phyloP scores from a whole-genome alignment of 2,888 invertebrate species.

The Geotrupes spiniger region DNA sequence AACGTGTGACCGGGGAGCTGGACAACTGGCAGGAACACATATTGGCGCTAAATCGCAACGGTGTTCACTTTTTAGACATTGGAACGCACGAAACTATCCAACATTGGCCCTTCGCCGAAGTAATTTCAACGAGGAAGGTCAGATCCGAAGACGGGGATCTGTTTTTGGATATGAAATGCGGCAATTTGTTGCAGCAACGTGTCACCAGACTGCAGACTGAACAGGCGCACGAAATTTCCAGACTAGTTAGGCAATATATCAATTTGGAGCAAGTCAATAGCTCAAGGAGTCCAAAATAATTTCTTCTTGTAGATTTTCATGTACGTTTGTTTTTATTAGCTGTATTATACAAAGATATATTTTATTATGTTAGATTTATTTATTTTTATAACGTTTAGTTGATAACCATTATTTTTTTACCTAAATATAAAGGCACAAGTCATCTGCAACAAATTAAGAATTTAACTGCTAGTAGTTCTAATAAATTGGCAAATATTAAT shows the following conservation, averaged over 20 bases:
- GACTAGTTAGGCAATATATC: slow-evolving; percentile 95
- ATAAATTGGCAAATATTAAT: no score
- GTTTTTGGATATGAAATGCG: slow-evolving; percentile 95
- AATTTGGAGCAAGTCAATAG: slow-evolving; percentile 72
- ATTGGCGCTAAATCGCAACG: slow-evolving; percentile 88
- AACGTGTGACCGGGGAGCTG: slow-evolving; percentile 70
- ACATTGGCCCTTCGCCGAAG: slow-evolving; percentile 92
- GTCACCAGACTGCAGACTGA: slow-evolving; percentile 95
- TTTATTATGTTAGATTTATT: slow-evolving; percentile 2
- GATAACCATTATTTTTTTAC: no score
- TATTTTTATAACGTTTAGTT: slow-evolving; percentile 1
- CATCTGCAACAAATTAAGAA: no score
- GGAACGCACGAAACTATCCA: slow-evolving; percentile 90
- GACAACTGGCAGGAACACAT: slow-evolving; percentile 82
- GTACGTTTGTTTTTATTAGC: no score
- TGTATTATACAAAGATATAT: no score
- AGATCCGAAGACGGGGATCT: slow-evolving; percentile 88
- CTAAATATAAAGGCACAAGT: no score
- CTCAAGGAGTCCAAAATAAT: slow-evolving; percentile 30
- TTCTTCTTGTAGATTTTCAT: not conserved
- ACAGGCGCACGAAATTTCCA: slow-evolving; percentile 95
- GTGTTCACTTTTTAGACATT: slow-evolving; percentile 90
- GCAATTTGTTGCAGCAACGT: slow-evolving; percentile 92
- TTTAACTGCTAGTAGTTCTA: no score
- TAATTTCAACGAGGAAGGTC: slow-evolving; percentile 91